These are phyloP conservation scores for Mesocentrotus franciscanus DNA, from an alignment of 53 echinoderm and acorn worm genomes.

Conservation along the genomic window DNA sequence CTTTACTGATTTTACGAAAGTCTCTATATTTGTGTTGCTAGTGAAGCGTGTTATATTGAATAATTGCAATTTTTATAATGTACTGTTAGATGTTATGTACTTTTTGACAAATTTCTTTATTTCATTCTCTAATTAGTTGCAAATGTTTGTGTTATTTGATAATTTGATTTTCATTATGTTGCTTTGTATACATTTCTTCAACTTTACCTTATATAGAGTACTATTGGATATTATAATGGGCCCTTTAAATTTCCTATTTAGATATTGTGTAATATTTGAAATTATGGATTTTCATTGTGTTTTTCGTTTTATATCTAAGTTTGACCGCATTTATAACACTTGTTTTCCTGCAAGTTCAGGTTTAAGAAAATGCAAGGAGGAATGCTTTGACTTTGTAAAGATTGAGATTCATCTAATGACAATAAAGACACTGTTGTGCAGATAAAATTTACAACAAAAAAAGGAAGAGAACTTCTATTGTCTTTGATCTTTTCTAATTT, in stretches of 20 bases:
- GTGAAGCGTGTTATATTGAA: too few species aligned
- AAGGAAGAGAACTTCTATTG: not conserved
- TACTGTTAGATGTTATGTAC: not conserved
- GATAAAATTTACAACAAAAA: slow-evolving; percentile 24
- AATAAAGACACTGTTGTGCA: slow-evolving; percentile 16
- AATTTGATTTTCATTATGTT: not conserved
- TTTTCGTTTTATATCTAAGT: slow-evolving; percentile 28
- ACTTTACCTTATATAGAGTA: slow-evolving; percentile 1
- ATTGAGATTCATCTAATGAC: slow-evolving; percentile 14
- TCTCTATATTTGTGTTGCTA: too few species aligned
- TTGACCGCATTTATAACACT: slow-evolving; percentile 4
- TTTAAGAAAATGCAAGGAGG: not conserved
- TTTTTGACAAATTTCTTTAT: not conserved
- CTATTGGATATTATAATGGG: not conserved
- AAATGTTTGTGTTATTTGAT: not conserved
- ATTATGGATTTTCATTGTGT: slow-evolving; percentile 15
- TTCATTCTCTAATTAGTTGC: not conserved
- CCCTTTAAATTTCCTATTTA: slow-evolving; percentile 4
- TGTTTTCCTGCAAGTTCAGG: not conserved
- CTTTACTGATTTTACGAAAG: too few species aligned
- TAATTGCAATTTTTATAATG: not conserved
- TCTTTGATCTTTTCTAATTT: too few species aligned
- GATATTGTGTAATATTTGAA: slow-evolving; percentile 32
- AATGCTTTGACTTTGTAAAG: slow-evolving; percentile 1
- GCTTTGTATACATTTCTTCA: slow-evolving; percentile 26